Percentiles rank a stretch among this genome's conserved stretches.
Conservation (phyloP, 2,888 invertebrate species). For the Spialia ferax region DNA sequence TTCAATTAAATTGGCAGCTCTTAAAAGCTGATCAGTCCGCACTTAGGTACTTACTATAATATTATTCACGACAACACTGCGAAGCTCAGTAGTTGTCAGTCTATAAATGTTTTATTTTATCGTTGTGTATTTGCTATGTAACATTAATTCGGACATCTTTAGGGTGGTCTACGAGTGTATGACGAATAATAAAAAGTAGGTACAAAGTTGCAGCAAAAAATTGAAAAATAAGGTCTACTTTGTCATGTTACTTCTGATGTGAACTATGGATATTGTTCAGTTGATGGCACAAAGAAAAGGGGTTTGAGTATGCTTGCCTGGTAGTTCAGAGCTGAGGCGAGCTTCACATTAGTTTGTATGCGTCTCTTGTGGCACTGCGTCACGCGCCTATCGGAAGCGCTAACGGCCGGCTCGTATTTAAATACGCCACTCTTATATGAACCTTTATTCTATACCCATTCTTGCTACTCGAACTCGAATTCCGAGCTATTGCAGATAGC, state of each 20-base stretch:
- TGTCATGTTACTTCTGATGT: neutral
- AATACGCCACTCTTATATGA: constrained; percentile 58
- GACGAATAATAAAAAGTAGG: too few species aligned
- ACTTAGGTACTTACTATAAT: neutral
- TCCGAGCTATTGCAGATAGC: constrained; percentile 13
- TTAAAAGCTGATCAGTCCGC: constrained; percentile 18
- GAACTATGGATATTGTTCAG: constrained; percentile 11
- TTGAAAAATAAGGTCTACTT: neutral
- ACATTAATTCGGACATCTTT: neutral
- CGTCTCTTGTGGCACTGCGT: constrained; percentile 68
- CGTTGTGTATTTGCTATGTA: neutral
- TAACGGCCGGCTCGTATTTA: constrained; percentile 74
- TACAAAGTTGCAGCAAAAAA: too few species aligned
- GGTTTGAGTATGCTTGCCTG: constrained; percentile 45
- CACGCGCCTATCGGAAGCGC: constrained; percentile 82
- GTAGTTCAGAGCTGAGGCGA: constrained; percentile 51
- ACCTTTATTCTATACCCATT: constrained; percentile 47
- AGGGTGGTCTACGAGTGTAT: too few species aligned
- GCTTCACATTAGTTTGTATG: constrained; percentile 69
- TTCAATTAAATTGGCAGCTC: constrained; percentile 51
- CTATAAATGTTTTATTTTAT: constrained; percentile 4
- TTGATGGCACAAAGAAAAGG: constrained; percentile 45
- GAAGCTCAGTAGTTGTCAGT: neutral
- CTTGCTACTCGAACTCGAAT: constrained; percentile 34
- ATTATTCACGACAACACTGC: constrained; percentile 12